A percentile compares a stretch with the other conserved stretches of the same genome.
Conservation (phyloP, 2,888 invertebrate genomes). For the Emmelina monodactyla region DNA sequence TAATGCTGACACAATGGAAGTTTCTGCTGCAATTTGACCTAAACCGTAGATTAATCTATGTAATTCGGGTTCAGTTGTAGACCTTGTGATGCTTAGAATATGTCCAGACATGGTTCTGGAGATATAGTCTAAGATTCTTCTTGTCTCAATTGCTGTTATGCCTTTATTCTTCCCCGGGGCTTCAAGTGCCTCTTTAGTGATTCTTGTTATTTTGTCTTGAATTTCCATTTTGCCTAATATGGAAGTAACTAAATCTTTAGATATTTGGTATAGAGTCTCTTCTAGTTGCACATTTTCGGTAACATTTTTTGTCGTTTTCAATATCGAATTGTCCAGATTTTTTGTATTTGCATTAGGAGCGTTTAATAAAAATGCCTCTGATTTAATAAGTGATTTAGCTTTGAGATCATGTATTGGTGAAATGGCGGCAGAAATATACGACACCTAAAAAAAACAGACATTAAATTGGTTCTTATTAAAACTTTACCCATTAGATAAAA, state of each 20-base stretch:
- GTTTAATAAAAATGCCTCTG: conserved; percentile 27
- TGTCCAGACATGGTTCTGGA: conserved; percentile 51
- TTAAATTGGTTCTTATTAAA: neutral
- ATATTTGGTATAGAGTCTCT: conserved; percentile 46
- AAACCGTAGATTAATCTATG: conserved; percentile 54
- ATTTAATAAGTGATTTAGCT: conserved; percentile 27
- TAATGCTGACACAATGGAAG: conserved; percentile 51
- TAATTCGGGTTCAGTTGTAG: conserved; percentile 54
- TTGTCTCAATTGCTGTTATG: conserved; percentile 53
- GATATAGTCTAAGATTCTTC: conserved; percentile 54
- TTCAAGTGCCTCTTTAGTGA: conserved; percentile 51
- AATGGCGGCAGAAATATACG: conserved; percentile 31
- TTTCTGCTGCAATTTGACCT: conserved; percentile 56
- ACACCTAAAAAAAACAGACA: conserved; percentile 23
- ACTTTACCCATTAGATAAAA: neutral
- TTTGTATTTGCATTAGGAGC: conserved; percentile 44
- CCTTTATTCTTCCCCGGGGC: conserved; percentile 53
- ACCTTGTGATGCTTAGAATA: conserved; percentile 45
- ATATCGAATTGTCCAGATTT: conserved; percentile 42
- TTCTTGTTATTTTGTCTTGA: conserved; percentile 56
- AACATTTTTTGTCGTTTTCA: conserved; percentile 44
- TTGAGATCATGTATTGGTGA: conserved; percentile 50
- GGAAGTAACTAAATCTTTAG: conserved; percentile 50
- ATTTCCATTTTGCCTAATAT: conserved; percentile 50
- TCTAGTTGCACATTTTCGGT: conserved; percentile 53